Evolutionary conservation across 2,797 vertebrate species (phyloP), one percentile per base, ranked within the genome.

Genomic region (Hoplostethus mediterraneus): DNA sequence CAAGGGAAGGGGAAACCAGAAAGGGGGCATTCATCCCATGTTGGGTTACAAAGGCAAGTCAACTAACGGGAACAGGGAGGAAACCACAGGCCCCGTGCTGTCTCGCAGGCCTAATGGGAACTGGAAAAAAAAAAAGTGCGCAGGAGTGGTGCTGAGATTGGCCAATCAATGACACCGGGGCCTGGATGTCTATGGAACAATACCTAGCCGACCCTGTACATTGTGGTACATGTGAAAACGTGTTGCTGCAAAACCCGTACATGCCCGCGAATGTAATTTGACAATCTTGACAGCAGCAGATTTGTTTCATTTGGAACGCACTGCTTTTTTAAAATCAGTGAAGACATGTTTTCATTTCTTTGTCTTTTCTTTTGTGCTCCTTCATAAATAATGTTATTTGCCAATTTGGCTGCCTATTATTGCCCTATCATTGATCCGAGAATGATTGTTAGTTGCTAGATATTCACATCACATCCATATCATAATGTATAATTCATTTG

Each of bases 81-180:
- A 91, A 94, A 93, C 93, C 94, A 89, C 90, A 92, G 92, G 93
- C 93, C 90, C 90, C 92, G 78, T 71, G 69, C 79, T 88, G 92
- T 95, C 92, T 94, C 64, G 67, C n/a, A 44, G 33, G 71, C 66
- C 80, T 85, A 84, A 90, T 82, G 77, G 67, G 57, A 84, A 75
- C 73, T 85, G 83, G 87, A 1, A 1, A 21, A 21, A 1, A 21
- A 21, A 87, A 85, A 86, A 71, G 69, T 66, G 71, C 76, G 73
- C 33, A 17, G 45, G 60, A 53, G 65, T 71, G 70, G 51, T 30
- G 51, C 59, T 3, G 78, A 67, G 76, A 82, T 53, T 58, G 65
- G 66, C 71, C 70, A 82, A 79, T 78, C 71, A 71, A 47, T 85
- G 59, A 72, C 70, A 79, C 54, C 13, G 61, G 73, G 70, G 57